Evolutionary conservation across 1,140 invertebrate genomes (phyloP), one percentile per base, ranked within the genome.

Genomic region (Glossosoma conforme): DNA sequence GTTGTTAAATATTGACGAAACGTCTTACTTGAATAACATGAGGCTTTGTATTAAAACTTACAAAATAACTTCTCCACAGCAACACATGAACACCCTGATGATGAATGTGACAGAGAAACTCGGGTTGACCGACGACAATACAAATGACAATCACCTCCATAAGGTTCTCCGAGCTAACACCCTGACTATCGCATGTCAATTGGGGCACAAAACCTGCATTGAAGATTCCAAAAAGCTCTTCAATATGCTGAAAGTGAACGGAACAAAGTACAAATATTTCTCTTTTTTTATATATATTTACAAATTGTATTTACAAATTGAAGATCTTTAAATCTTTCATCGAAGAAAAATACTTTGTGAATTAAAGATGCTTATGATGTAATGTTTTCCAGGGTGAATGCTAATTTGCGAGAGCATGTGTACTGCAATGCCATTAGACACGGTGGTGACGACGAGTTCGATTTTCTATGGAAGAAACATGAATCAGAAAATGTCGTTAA

Each of bases 371-470:
- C n/a, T n/a, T n/a, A n/a, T n/a, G n/a, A n/a, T n/a, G n/a, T n/a
- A n/a, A n/a, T n/a, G n/a, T 61, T 55, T 46, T 53, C 61, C 58
- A 78, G 77, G 19, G 70, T 81, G 2, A 63, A 71, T 41, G 67
- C 71, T 19, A 79, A 83, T 59, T 69, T 74, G 24, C 75, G 78
- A 21, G 68, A 69, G 33, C 74, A 75, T 47, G 77, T 84, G 3
- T 84, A 83, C 62, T 84, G 81, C 56, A 76, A 75, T 44, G 77
- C 63, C 21, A 62, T 83, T 6, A 71, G 77, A 9, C 56, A 76
- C 14, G 77, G 77, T 2, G 62, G 56, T 20, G 52, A 40, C 3
- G 40, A 17, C 0, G 72, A 82, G 40, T 82, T 74, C 56, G 52
- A 77, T 8, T 66, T 65, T 14, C 54, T 84, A 2, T 80, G 72